phyloP scores from a whole-genome alignment of 2,797 vertebrate species.

The Paguma larvata region DNA sequence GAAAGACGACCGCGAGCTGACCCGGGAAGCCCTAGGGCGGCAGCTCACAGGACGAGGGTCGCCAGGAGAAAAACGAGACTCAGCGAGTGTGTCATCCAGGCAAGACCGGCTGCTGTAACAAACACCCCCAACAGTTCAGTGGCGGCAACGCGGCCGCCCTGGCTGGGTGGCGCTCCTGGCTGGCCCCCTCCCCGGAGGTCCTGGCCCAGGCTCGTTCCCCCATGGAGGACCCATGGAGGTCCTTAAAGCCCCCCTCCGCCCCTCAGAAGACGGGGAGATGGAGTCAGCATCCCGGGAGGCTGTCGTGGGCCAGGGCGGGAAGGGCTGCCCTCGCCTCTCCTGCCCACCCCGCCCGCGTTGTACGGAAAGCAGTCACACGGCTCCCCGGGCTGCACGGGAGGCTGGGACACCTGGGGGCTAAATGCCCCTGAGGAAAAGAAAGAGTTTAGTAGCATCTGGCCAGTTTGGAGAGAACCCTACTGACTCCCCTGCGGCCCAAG shows the following conservation, averaged over 20 bases:
- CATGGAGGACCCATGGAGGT: neutral
- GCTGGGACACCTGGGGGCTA: accelerated
- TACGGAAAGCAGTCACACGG: neutral
- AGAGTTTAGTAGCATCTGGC: neutral
- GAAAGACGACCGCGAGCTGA: too few relatives aligned
- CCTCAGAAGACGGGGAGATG: neutral
- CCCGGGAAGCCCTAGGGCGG: neutral
- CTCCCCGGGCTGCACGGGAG: neutral
- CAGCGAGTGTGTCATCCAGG: neutral
- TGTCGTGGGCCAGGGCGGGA: neutral
- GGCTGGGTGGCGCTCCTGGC: too few relatives aligned
- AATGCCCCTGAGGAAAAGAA: too few relatives aligned
- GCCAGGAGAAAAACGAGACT: neutral
- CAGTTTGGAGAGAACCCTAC: neutral
- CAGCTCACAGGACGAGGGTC: neutral
- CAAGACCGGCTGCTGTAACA: neutral
- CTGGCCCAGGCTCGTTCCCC: neutral
- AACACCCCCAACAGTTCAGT: neutral
- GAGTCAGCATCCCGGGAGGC: neutral
- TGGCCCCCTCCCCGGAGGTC: neutral
- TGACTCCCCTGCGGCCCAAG: accelerated
- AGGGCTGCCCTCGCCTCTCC: neutral
- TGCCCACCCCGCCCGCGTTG: too few relatives aligned
- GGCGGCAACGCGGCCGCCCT: accelerated
- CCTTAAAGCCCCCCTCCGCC: neutral